phyloP scores from a whole-genome alignment of 2,888 invertebrate genomes.

The Ligdia adustata region DNA sequence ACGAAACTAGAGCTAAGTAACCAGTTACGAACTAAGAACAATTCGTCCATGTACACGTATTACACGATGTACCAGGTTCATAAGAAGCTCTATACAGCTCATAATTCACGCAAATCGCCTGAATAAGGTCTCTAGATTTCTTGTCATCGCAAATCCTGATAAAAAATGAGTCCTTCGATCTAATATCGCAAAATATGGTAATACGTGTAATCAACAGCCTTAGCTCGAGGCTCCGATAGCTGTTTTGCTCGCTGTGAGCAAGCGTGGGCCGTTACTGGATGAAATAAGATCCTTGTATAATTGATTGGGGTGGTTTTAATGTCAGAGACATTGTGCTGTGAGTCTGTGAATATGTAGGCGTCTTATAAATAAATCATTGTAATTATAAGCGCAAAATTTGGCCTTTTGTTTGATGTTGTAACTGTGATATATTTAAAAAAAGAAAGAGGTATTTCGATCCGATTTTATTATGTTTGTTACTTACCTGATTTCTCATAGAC shows the following conservation, averaged over 20 bases:
- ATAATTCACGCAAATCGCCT: too few species aligned
- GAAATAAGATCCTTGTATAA: conserved; percentile 12
- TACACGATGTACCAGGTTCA: too few species aligned
- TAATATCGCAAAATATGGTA: conserved; percentile 44
- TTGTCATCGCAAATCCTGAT: conserved; percentile 15
- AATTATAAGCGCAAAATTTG: background rate
- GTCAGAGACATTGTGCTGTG: background rate
- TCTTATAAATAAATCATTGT: background rate
- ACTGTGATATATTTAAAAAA: too few species aligned
- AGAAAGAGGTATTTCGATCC: too few species aligned
- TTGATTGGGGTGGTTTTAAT: conserved; percentile 6
- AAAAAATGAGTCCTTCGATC: conserved; percentile 34
- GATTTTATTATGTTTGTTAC: too few species aligned
- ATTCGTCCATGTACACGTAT: too few species aligned
- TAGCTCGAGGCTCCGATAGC: conserved; percentile 7
- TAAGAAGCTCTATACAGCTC: too few species aligned
- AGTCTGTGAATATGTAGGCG: background rate
- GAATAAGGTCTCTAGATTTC: background rate
- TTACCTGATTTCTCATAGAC: too few species aligned
- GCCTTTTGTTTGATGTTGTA: too few species aligned
- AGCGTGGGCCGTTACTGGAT: conserved; percentile 2
- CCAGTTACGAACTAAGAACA: too few species aligned
- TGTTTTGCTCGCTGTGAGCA: conserved; percentile 11
- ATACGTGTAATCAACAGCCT: conserved; percentile 39
- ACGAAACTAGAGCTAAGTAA: too few species aligned